Base-by-base conservation (phyloP, 2,113 vertebrate species). In the Motacilla alba region DNA sequence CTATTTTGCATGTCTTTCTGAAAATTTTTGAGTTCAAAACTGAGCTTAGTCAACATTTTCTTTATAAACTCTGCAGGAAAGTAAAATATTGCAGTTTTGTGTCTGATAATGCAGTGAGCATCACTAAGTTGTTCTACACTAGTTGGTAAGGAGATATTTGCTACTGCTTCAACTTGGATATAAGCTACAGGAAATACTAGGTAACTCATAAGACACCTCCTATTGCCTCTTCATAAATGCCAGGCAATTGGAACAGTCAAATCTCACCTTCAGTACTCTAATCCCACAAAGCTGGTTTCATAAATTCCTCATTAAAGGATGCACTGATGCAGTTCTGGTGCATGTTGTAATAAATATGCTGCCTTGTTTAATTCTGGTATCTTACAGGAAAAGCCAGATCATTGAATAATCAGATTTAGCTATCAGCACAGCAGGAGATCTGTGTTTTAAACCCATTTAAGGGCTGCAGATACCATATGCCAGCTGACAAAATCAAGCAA, bases 401-500 rank as follows among this genome's bases (percentile, higher is more conserved):
- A 96, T 55, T 95, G 95, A 97, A 96, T 97, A 97, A 97, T 97
- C 96, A 96, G 97, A 97, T 97, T 97, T 97, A 97, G 94, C 70
- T 96, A 95, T 91, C 94, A 95, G 94, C 93, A 90, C 96, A 96
- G 96, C 93, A 93, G 96, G 93, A 96, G 96, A 95, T 93, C 95
- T 95, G 69, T 56, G 93, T 95, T 96, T 95, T 95, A 97, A 98
- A 95, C 80, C 95, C 95, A 93, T 97, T 97, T 96, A 90, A 95
- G 68, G 78, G 83, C 93, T 90, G 82, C 68, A 96, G 95, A 95
- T 96, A 94, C 96, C 97, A 96, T 96, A 97, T 96, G 97, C 89
- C 93, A 97, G 77, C 96, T 96, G 93, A 97, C 94, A 97, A 95
- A 96, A 95, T 90, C 83, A 93, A 94, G 92, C 62, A 96, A 88